Evolutionary conservation across 2,113 vertebrate genomes (phyloP).

Genomic region (Himantopus leucocephalus): DNA sequence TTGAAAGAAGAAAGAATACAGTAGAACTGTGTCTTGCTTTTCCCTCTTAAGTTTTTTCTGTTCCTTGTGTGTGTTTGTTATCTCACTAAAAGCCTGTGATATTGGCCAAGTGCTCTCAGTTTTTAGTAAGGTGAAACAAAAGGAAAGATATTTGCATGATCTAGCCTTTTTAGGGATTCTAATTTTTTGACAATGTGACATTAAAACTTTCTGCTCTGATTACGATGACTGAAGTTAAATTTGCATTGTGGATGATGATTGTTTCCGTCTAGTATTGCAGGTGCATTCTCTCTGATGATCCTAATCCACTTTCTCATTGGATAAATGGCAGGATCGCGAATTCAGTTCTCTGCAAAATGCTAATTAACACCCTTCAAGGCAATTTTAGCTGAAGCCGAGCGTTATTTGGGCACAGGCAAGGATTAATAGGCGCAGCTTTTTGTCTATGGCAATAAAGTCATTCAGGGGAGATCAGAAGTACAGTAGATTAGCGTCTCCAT

Average conservation of each 20-base stretch:
- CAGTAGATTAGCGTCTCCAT: conserved; percentile 9
- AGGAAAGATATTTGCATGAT: neutral
- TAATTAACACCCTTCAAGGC: conserved; percentile 8
- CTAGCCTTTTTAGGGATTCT: neutral
- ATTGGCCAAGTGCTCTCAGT: neutral
- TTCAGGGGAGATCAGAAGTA: conserved; percentile 38
- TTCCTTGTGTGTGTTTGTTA: neutral
- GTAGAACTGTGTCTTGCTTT: neutral
- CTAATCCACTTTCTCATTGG: neutral
- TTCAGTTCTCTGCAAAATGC: neutral
- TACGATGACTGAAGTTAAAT: neutral
- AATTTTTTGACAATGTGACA: neutral
- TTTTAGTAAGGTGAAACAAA: neutral
- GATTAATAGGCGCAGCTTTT: neutral
- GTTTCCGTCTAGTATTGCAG: neutral
- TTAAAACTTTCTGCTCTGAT: neutral
- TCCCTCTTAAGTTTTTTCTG: neutral
- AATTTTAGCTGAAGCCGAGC: neutral
- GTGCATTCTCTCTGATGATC: neutral
- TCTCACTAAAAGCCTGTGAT: neutral
- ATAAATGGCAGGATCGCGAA: neutral
- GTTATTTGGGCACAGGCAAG: neutral
- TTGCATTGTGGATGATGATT: neutral
- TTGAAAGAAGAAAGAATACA: neutral
- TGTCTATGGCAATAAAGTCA: conserved; percentile 14